Evolutionary conservation across 2,113 vertebrate genomes (phyloP), one percentile per base, ranked within the genome.

Genomic region (Puma concolor): DNA sequence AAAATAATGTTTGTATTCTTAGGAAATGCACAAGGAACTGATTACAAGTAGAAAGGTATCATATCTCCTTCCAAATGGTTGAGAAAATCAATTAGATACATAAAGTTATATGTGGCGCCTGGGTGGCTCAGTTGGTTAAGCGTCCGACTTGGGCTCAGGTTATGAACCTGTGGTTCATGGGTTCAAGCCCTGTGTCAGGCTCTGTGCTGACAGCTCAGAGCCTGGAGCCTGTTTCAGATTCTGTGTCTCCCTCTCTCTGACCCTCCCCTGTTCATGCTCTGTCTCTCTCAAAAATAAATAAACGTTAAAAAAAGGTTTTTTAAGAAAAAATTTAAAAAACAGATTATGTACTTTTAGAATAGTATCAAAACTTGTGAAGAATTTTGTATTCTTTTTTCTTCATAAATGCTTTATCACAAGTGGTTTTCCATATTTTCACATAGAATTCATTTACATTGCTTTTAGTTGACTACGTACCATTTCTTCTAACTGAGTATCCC

Each of bases 391-490:
- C 41, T 15, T 92, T 92, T 81, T 44, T 44, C 44, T 87, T 91
- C 16, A 0, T 88, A 38, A 80, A n/a, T 81, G 64, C 72, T 93
- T 91, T 89, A 72, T 89, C 52, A 92, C 11, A 81, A 82, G 29
- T 87, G 31, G 3, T 92, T 95, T 97, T 91, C 21, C 3, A 2
- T 95, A 77, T 94, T 96, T 97, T 96, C 76, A 74, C 50, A 2
- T 36, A 74, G 50, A 77, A 85, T 93, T 82, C 80, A 57, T 93
- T 92, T 92, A 57, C 41, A 60, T 72, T 83, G 31, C 54, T 96
- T 96, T 82, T 63, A 91, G 33, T 72, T 92, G 44, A 84, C 27
- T 67, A 1, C 33, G 21, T 72, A 54, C 29, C 66, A 69, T 71
- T 66, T 66, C 17, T 88, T 44, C 3, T 38, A 38, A 38, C 36